These are phyloP conservation scores for Drosophila differens DNA, from an alignment of 2,888 invertebrate species.

Conservation along the genomic window DNA sequence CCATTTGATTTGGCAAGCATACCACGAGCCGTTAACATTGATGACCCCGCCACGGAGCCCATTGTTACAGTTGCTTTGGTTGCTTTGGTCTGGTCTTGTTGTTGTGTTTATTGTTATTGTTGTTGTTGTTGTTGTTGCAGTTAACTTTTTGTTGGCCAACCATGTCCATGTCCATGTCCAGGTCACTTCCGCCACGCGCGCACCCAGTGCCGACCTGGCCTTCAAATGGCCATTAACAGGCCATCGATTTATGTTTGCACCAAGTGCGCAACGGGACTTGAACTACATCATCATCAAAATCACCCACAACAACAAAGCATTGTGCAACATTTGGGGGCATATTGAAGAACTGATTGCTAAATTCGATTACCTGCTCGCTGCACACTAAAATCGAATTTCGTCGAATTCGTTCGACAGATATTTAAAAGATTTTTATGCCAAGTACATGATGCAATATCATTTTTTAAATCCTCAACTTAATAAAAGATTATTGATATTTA, in stretches of 20 bases:
- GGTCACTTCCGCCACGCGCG: constrained; percentile 71
- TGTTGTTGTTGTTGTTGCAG: constrained; percentile 22
- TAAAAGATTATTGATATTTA: not conserved
- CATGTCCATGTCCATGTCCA: constrained; percentile 60
- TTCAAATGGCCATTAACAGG: constrained; percentile 72
- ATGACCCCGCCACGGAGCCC: constrained; percentile 49
- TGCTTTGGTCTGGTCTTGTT: constrained; percentile 4
- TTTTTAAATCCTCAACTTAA: not conserved
- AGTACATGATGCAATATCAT: not conserved
- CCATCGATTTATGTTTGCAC: constrained; percentile 70
- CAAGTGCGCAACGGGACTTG: constrained; percentile 54
- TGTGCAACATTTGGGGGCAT: not conserved
- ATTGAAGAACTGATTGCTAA: not conserved
- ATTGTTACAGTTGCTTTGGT: constrained; percentile 34
- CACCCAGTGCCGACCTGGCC: constrained; percentile 61
- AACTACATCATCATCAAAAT: constrained; percentile 47
- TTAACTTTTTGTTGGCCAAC: constrained; percentile 33
- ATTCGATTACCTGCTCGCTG: not conserved
- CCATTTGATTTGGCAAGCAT: constrained; percentile 68
- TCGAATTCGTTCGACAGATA: not conserved
- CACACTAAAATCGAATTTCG: not conserved
- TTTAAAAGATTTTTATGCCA: not conserved
- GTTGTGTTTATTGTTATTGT: not conserved
- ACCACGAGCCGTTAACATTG: constrained; percentile 70
- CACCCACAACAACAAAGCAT: not conserved